These are phyloP conservation scores for Proteles cristata DNA, from an alignment of 2,113 vertebrate species.

Conservation along the genomic window DNA sequence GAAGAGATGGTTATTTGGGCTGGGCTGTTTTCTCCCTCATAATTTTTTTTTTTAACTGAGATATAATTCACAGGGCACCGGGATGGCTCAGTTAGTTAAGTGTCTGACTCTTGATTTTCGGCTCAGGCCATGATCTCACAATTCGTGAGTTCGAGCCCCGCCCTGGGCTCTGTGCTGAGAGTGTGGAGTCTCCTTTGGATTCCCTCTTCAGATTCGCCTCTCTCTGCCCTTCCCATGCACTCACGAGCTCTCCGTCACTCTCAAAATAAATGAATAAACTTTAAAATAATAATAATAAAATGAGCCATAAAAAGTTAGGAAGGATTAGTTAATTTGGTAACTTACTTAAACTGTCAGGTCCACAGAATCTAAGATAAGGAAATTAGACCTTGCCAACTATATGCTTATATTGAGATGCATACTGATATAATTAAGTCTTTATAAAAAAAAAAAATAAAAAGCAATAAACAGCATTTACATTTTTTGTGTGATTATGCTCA, in stretches of 20 bases:
- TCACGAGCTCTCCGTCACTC: too few relatives aligned
- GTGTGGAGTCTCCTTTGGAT: too few relatives aligned
- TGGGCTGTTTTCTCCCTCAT: background rate
- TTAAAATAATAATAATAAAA: background rate
- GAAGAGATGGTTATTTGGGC: background rate
- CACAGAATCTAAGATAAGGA: background rate
- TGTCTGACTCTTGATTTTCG: too few relatives aligned
- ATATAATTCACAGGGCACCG: background rate
- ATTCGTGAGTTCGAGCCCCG: too few relatives aligned
- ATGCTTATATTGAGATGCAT: background rate
- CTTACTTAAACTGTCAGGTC: background rate
- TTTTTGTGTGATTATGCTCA: slow-evolving; percentile 27
- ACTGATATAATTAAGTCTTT: background rate
- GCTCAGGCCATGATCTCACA: too few relatives aligned
- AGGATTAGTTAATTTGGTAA: background rate
- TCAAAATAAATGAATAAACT: too few relatives aligned
- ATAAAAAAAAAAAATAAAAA: background rate
- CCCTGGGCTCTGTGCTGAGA: too few relatives aligned
- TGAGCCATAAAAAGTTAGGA: background rate
- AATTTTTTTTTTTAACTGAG: background rate
- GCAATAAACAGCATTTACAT: background rate
- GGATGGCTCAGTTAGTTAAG: too few relatives aligned
- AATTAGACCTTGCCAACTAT: background rate
- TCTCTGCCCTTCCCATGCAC: too few relatives aligned
- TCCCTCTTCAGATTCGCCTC: too few relatives aligned